Percentiles rank a stretch among this genome's conserved stretches.
phyloP scores from a whole-genome alignment of 2,888 invertebrate species.

The Leptopilina myrica region DNA sequence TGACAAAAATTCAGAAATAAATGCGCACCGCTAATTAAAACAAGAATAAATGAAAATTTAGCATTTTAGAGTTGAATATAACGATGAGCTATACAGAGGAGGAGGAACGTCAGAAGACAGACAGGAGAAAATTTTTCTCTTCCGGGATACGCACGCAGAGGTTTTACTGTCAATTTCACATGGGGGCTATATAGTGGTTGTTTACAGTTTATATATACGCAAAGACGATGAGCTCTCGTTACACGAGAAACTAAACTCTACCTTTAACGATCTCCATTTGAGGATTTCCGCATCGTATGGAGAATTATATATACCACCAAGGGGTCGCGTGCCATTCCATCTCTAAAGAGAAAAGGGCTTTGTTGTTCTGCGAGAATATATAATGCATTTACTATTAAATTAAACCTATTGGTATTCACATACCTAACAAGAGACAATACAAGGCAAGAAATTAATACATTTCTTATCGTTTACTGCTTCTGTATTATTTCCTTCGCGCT shows the following conservation, averaged over 20 bases:
- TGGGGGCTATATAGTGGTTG: background rate
- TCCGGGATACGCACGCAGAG: slow-evolving; percentile 33
- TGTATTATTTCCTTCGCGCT: background rate
- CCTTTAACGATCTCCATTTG: slow-evolving; percentile 56
- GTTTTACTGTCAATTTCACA: slow-evolving; percentile 7
- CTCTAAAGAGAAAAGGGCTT: slow-evolving; percentile 3
- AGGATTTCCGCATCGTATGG: slow-evolving; percentile 53
- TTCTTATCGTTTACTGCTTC: background rate
- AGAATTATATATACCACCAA: slow-evolving; percentile 20
- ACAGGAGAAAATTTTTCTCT: slow-evolving; percentile 44
- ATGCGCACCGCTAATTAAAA: too few relatives aligned
- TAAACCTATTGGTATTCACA: too few relatives aligned
- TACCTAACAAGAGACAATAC: background rate
- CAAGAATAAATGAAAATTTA: too few relatives aligned
- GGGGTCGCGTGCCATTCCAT: slow-evolving; percentile 53
- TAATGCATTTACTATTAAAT: background rate
- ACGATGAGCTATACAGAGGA: too few relatives aligned
- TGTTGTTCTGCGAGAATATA: slow-evolving; percentile 7
- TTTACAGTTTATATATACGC: slow-evolving; percentile 42
- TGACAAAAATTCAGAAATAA: too few relatives aligned
- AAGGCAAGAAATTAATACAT: slow-evolving; percentile 31
- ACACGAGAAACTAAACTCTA: slow-evolving; percentile 54
- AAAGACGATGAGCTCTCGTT: slow-evolving; percentile 53
- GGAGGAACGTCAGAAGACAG: background rate
- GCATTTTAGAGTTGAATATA: too few relatives aligned